These are phyloP conservation scores for Endotricha flammealis DNA, from an alignment of 2,888 invertebrate genomes.

Conservation along the genomic window DNA sequence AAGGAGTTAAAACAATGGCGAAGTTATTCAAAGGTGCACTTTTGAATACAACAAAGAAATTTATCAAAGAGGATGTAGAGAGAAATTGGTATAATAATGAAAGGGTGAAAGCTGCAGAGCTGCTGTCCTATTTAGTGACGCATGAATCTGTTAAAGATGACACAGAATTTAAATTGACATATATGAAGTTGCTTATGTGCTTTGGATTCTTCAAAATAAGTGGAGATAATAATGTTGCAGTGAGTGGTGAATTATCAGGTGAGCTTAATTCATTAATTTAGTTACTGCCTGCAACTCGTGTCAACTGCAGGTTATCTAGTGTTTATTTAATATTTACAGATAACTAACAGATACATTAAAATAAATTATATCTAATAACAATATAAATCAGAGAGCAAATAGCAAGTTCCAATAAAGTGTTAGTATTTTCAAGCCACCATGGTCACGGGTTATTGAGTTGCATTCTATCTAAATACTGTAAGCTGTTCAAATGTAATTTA, in stretches of 20 bases:
- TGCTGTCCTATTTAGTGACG: conserved; percentile 68
- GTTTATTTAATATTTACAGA: no score
- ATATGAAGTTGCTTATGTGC: conserved; percentile 81
- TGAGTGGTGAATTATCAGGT: conserved; percentile 81
- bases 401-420: no score
- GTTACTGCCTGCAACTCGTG: no score
- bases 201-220: conserved; percentile 80
- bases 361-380: no score
- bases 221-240: conserved; percentile 61
- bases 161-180: conserved; percentile 81
- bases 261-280: no score
- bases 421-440: no score
- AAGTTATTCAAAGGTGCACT: conserved; percentile 80
- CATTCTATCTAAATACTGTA: no score
- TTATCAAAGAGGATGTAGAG: conserved; percentile 61
- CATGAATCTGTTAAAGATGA: conserved; percentile 75
- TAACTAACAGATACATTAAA: no score
- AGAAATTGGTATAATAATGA: conserved; percentile 84
- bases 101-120: conserved; percentile 81
- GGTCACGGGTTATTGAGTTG: no score
- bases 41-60: conserved; percentile 72
- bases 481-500: no score
- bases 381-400: no score
- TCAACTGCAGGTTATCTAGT: no score
- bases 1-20: conserved; percentile 81